phyloP scores from a whole-genome alignment of 2,888 invertebrate species.

The Reticulitermes lucifugus region DNA sequence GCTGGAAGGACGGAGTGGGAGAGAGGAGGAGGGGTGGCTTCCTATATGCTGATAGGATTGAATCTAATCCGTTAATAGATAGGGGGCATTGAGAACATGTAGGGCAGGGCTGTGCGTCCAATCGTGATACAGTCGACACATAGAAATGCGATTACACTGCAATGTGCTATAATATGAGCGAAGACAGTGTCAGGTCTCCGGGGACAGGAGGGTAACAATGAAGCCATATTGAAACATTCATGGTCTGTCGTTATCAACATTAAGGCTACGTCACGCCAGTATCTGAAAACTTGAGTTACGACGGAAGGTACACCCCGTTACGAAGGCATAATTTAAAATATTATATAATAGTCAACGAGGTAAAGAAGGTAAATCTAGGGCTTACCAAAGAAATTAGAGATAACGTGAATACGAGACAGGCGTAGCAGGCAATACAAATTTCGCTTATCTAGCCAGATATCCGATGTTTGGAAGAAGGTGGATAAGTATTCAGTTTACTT shows the following conservation, averaged over 20 bases:
- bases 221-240: conserved; percentile 27
- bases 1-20: not conserved
- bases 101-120: conserved; percentile 31
- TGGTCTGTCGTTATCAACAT: not conserved
- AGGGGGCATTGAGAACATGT: not conserved
- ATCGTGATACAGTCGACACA: conserved; percentile 35
- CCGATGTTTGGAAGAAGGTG: no score
- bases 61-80: conserved; percentile 49
- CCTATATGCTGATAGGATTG: conserved; percentile 45
- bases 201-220: conserved; percentile 26
- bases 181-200: not conserved
- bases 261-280: conserved; percentile 6
- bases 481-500: no score
- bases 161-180: conserved; percentile 36
- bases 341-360: no score
- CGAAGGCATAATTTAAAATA: no score
- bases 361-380: no score
- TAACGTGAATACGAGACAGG: no score
- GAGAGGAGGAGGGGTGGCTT: conserved; percentile 5
- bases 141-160: conserved; percentile 46
- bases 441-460: no score
- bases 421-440: no score
- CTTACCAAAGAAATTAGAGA: no score
- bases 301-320: no score
- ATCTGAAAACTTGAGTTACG: not conserved